Evolutionary conservation across 2,888 invertebrate genomes (phyloP), one percentile per base, ranked within the genome.

Genomic region (Eubasilissa splendida): DNA sequence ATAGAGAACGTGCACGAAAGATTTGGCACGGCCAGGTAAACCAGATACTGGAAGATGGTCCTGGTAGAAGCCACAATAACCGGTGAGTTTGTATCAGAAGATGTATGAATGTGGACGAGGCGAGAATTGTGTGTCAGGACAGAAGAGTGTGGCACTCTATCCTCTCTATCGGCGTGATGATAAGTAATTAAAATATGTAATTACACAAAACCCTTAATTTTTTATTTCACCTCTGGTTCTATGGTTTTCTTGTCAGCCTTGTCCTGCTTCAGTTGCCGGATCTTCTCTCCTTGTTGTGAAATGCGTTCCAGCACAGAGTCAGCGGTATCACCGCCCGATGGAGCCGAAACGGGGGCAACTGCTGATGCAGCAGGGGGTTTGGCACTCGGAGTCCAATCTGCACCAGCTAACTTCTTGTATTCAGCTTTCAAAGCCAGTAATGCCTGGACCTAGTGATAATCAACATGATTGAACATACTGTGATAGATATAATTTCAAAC

Each of bases 231-330:
- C 84, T 91, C 93, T 50, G 87, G 87, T 63, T 93, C 91, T 50
- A 93, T 86, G 1, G 88, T 86, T 74, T 90, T 88, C 87, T 95
- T 95, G 0, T 92, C 90, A 0, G 93, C 93, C 85, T 95, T 95
- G 2, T 91, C 90, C 0, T 91, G 84, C 87, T 96, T 96, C 12
- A 96, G 87, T 76, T 93, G 89, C 11, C 96, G 90, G 4, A 97
- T 92, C 86, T 93, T 92, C 80, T 95, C 93, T 0, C 96, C 94
- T 86, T 94, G 94, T 0, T 87, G 86, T 0, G 88, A 85, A 80
- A 94, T 93, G 78, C 88, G 86, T 11, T 85, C 85, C 31, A 88
- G 85, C 22, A 63, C 12, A 9, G 63, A 63, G 31, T 63, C 63
- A 12, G 33, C 63, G 33, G 63, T 11, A 80, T 78, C 59, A 76